Conservation (phyloP, 2,888 invertebrate species). For the Cryptops parisi region DNA sequence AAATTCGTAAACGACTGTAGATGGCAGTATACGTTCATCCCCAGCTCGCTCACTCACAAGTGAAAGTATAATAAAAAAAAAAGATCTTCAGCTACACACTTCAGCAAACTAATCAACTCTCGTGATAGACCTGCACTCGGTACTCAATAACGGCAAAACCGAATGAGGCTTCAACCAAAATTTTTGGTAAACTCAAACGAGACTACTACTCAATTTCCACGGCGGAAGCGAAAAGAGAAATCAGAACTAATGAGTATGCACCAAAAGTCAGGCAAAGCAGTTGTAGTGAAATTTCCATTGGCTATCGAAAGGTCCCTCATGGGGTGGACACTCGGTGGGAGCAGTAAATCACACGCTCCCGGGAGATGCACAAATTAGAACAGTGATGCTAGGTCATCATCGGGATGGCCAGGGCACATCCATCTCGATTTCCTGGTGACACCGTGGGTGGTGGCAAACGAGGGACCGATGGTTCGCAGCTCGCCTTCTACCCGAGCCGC, state of each 20-base stretch:
- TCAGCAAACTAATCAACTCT: too few species aligned
- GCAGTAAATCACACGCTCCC: conserved; percentile 12
- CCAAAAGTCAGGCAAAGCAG: neutral
- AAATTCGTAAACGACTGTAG: too few species aligned
- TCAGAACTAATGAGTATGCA: conserved; percentile 13
- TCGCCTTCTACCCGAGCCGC: neutral
- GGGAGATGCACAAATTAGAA: conserved; percentile 12
- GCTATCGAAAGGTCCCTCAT: neutral
- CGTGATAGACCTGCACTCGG: conserved; percentile 1
- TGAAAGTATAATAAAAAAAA: too few species aligned
- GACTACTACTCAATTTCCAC: too few species aligned
- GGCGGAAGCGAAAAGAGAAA: too few species aligned
- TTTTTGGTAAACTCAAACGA: too few species aligned
- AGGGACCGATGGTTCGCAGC: neutral
- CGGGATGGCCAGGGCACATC: conserved; percentile 11
- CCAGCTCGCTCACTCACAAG: too few species aligned
- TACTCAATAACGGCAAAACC: conserved; percentile 4
- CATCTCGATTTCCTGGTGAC: conserved; percentile 13
- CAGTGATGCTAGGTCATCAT: conserved; percentile 14
- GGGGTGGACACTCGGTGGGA: neutral
- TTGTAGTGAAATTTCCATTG: neutral
- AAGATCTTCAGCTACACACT: too few species aligned
- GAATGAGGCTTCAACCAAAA: too few species aligned
- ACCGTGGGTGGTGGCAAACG: neutral
- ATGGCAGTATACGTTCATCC: too few species aligned